Percentiles rank a stretch among this genome's conserved stretches.
phyloP scores from a whole-genome alignment of 2,888 invertebrate genomes.

The Orthonychiurus folsomi region DNA sequence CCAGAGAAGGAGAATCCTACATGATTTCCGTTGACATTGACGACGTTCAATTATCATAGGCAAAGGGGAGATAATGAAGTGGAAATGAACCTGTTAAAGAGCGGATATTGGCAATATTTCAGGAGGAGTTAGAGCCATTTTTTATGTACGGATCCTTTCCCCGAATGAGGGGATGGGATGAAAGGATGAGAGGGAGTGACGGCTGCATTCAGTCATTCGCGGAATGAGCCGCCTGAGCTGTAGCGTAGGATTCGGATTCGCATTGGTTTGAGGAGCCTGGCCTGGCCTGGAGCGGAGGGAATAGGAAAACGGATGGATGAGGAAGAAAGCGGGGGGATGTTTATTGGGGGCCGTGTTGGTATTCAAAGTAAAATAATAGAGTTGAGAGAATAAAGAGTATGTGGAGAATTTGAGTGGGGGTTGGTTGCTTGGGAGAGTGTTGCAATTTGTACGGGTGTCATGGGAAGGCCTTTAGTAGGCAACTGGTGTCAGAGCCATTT shows the following conservation, averaged over 20 bases:
- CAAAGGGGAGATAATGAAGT: background rate
- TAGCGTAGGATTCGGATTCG: background rate
- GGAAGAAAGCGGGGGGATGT: no score
- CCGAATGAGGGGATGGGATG: no score
- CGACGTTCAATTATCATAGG: background rate
- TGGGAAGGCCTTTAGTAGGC: conserved; percentile 34
- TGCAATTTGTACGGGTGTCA: conserved; percentile 26
- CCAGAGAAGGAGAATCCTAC: no score
- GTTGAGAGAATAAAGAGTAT: background rate
- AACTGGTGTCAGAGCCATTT: conserved; percentile 39
- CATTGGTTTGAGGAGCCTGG: background rate
- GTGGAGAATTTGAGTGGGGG: background rate
- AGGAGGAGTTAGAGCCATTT: no score
- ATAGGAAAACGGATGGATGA: no score
- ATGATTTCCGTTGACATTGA: no score
- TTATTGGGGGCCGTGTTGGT: background rate
- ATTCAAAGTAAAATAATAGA: background rate
- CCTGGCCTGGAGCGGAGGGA: no score
- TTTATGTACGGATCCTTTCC: no score
- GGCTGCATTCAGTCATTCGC: background rate
- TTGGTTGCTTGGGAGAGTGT: background rate
- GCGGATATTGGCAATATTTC: background rate
- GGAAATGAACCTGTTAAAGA: background rate
- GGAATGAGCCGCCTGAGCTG: background rate
- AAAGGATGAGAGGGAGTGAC: no score